Base-by-base conservation (phyloP, 2,888 invertebrate genomes). In the Coleophora deauratella region DNA sequence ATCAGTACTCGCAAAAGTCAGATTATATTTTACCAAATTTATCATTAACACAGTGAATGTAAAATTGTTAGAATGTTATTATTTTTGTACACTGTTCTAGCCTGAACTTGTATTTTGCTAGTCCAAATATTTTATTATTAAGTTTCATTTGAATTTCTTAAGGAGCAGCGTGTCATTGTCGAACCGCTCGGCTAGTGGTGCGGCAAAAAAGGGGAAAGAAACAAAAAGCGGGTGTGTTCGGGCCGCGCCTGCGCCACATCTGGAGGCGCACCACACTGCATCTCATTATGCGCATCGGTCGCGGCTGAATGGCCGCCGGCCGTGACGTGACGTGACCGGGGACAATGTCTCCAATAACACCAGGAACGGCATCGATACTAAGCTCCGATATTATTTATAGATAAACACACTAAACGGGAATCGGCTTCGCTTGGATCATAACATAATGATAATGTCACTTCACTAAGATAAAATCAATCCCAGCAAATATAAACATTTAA, bases 161-260 rank as follows among this genome's bases (percentile, higher is more conserved):
- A 31, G 31, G 30, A 35, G 55, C 49, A 50, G 53, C 51, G 51
- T 57, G 54, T 57, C 52, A 59, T 56, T 59, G 59, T 58, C 58
- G 55, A 49, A 45, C 46, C 50, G 50, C 55, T 51, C 52, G 52
- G 52, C 56, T 46, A 52, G 50, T 53, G 59, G 57, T 31, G 42
- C 49, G 47, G 49, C 52, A 71, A 66, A 64, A 68, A 66, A 70
- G 52, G 59, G 58, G 55, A 63, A 62, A 61, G 64, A 66, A 66
- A 72, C 72, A 80, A 80, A 78, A 77, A 77, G 67, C 64, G 62
- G 58, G 61, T 60, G 64, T 58, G 57, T 65, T 57, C 51, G 66
- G 66, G 77, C 72, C 73, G 73, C 81, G 81, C 73, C 78, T 82
- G 82, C 75, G 21, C 21, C 75, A 73, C 82, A 82, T 82, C 80